A percentile compares a stretch with the other conserved stretches of the same genome.
phyloP scores from a whole-genome alignment of 2,113 vertebrate genomes.

The Hippocampus abdominalis region DNA sequence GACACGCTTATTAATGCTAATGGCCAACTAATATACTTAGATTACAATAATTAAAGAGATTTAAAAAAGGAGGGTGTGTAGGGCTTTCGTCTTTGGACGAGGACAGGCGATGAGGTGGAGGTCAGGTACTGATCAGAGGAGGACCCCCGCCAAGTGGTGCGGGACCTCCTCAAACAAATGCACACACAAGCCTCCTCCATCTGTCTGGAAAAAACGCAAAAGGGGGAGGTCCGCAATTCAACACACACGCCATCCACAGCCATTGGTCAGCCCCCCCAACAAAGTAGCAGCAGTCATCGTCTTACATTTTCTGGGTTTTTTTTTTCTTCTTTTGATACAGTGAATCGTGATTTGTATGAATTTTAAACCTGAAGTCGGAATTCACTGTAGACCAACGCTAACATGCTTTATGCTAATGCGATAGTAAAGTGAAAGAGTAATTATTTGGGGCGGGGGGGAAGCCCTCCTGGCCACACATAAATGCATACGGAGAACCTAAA shows the following conservation, averaged over 20 bases:
- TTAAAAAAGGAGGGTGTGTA: conserved; percentile 6
- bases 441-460: no score
- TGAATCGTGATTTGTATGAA: no score
- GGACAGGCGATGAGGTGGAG: conserved; percentile 63
- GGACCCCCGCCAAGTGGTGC: conserved; percentile 62
- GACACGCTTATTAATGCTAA: not conserved
- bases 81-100: conserved; percentile 57
- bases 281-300: no score
- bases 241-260: no score
- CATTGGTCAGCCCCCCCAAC: not conserved
- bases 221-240: conserved; percentile 28
- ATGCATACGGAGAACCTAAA: no score
- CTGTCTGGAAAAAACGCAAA: conserved; percentile 53
- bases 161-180: conserved; percentile 54
- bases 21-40: not conserved
- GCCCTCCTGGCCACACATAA: no score
- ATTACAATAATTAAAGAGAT: not conserved
- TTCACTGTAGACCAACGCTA: no score
- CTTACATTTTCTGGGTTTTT: no score
- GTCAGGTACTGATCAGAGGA: conserved; percentile 61
- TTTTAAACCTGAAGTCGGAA: no score
- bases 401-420: no score
- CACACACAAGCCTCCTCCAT: conserved; percentile 50
- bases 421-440: no score
- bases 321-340: no score